phyloP scores from a whole-genome alignment of 2,797 vertebrate genomes.

The Rousettus madagascariensis region DNA sequence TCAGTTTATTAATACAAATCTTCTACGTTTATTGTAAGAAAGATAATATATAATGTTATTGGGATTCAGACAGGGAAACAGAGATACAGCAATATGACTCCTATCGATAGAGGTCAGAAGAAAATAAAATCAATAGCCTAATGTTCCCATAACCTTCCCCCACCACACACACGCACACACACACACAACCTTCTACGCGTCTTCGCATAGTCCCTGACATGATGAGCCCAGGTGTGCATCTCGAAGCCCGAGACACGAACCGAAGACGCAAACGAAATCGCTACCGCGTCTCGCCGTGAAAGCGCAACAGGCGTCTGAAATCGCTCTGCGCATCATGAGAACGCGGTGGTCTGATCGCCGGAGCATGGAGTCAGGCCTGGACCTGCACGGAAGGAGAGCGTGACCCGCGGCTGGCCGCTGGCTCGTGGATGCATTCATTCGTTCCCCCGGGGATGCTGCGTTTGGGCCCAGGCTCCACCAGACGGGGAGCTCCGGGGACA shows the following conservation, averaged over 20 bases:
- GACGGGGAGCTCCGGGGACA: not conserved
- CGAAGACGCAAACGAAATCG: not conserved
- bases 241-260: not conserved
- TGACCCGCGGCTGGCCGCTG: too few relatives aligned
- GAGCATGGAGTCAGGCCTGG: fast-evolving
- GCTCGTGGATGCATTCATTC: fast-evolving
- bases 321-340: not conserved
- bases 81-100: not conserved
- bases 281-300: fast-evolving
- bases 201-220: not conserved
- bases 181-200: not conserved
- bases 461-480: not conserved
- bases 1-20: not conserved
- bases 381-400: too few relatives aligned
- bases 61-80: not conserved
- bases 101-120: not conserved
- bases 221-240: not conserved
- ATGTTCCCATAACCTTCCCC: not conserved
- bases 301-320: too few relatives aligned
- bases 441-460: not conserved
- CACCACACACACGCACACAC: not conserved
- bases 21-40: not conserved
- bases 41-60: not conserved
- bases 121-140: not conserved
- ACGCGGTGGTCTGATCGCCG: not conserved